Base-by-base conservation (phyloP, 2,113 vertebrate species). In the Apodemus speciosus region DNA sequence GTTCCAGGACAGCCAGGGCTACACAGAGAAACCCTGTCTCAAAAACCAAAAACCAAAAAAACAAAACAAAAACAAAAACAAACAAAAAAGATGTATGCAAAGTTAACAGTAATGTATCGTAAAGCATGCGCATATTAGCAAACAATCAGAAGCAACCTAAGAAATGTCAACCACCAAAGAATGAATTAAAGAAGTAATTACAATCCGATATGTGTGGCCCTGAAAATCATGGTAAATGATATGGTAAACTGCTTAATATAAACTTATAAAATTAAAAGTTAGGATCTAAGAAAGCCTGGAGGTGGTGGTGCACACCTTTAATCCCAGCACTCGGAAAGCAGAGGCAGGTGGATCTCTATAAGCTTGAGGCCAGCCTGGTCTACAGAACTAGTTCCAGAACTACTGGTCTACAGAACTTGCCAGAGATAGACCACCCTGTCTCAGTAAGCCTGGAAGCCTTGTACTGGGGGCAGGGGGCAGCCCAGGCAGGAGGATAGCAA, bases 131-230 rank as follows among this genome's bases (percentile, higher is more conserved):
- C 86, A 10, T 94, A 83, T 38, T 35, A 88, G 32, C 64, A 69
- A 86, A 73, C 27, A 66, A 62, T 30, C 49, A 83, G 38, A 94
- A 93, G 66, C n/a, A 77, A 86, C 21, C 51, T 71, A 62, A 94
- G 46, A 84, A 88, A 79, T 51, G 25, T 90, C 69, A 76, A 27
- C 49, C 32, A 72, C 32, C 18, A 35, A 80, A 20, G 30, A 79
- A 43, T 62, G 30, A 72, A 75, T 76, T 92, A 81, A 90, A 88
- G 14, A 90, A 64, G 83, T 58, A 14, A 51, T 73, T 66, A 20
- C 20, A 75, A 8, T 66, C 21, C 5, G 40, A 20, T 62, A 62
- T 8, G 0, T 71, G 58, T 30, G 40, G 2, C 3, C 20, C 84
- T 53, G 35, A 68, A 96, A 88, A 71, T 75, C 30, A 66, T 5